Percentiles rank a stretch among this genome's conserved stretches.
phyloP scores from a whole-genome alignment of 2,888 invertebrate genomes.

The Peribatodes rhomboidaria region DNA sequence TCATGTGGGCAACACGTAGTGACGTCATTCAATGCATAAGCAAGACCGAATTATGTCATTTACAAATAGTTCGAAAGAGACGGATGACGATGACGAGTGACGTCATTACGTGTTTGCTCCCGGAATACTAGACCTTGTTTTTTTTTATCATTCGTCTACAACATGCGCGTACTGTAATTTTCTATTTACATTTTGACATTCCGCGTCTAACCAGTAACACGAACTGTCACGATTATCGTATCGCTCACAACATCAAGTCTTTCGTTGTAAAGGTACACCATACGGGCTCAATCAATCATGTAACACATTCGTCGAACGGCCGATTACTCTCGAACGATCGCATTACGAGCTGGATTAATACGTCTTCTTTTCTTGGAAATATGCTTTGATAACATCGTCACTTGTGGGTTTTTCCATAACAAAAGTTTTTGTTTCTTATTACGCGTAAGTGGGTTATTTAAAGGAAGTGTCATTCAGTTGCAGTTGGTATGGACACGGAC shows the following conservation, averaged over 20 bases:
- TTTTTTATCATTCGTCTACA: too few relatives aligned
- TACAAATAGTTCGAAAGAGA: too few relatives aligned
- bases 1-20: too few relatives aligned
- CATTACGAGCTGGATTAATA: conserved; percentile 25
- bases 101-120: too few relatives aligned
- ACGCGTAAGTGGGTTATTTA: not conserved
- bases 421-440: not conserved
- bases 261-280: conserved; percentile 5
- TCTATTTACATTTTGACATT: too few relatives aligned
- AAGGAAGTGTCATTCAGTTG: not conserved
- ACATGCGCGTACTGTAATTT: too few relatives aligned
- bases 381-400: conserved; percentile 10
- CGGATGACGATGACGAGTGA: too few relatives aligned
- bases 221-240: not conserved
- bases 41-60: too few relatives aligned
- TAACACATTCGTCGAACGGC: conserved; percentile 43
- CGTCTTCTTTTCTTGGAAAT: conserved; percentile 18
- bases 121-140: too few relatives aligned
- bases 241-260: conserved; percentile 3
- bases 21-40: too few relatives aligned
- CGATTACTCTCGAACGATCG: conserved; percentile 30
- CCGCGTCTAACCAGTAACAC: too few relatives aligned
- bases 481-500: too few relatives aligned
- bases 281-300: conserved; percentile 45
- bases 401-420: not conserved